A percentile compares a stretch with the other conserved stretches of the same genome.
Conservation (phyloP, 2,797 vertebrate species). For the Sus cebifrons region DNA sequence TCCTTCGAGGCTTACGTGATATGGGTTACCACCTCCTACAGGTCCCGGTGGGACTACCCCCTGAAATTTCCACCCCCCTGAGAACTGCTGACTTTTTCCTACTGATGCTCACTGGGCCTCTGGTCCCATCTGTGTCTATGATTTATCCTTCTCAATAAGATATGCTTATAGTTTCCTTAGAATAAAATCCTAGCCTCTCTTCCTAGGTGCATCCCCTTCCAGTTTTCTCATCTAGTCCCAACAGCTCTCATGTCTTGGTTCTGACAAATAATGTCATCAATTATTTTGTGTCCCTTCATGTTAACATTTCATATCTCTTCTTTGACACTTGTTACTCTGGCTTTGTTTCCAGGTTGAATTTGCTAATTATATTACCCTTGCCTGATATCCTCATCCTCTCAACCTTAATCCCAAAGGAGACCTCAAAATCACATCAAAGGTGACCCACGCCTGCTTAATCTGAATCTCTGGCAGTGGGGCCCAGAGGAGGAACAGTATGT, state of each 20-base stretch:
- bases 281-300: neutral
- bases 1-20: neutral
- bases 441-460: neutral
- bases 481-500: neutral
- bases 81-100: neutral
- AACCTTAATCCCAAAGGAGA: neutral
- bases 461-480: neutral
- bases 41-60: neutral
- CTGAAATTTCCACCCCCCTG: too few species aligned
- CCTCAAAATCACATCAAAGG: neutral
- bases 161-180: neutral
- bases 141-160: neutral
- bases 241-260: neutral
- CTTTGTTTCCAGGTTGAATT: neutral
- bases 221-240: neutral
- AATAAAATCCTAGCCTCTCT: neutral
- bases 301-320: neutral
- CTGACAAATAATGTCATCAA: neutral
- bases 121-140: neutral
- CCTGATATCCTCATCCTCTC: neutral
- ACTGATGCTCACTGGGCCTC: neutral
- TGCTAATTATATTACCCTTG: neutral
- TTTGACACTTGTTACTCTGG: neutral
- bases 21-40: neutral
- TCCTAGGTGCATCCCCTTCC: neutral